phyloP scores from a whole-genome alignment of 2,113 vertebrate species.

The Pollachius pollachius region DNA sequence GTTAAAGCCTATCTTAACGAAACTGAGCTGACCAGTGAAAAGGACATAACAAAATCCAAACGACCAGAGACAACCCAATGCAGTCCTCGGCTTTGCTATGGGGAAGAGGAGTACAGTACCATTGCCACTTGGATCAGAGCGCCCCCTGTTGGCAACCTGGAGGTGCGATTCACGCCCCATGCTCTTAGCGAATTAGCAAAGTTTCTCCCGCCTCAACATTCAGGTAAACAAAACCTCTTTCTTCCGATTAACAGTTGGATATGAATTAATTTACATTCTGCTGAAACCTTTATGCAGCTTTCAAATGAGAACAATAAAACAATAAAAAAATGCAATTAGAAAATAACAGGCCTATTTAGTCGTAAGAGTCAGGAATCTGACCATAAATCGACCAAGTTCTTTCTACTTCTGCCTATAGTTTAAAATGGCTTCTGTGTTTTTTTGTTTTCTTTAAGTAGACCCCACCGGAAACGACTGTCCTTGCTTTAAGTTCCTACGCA shows the following conservation, averaged over 20 bases:
- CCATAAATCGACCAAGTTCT: too few relatives aligned
- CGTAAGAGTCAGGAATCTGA: too few relatives aligned
- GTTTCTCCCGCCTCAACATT: constrained; percentile 62
- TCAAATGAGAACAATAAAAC: too few relatives aligned
- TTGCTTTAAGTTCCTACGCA: constrained; percentile 76
- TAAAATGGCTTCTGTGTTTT: too few relatives aligned
- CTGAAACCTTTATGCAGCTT: too few relatives aligned
- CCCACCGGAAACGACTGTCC: constrained; percentile 37
- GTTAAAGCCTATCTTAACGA: constrained; percentile 53
- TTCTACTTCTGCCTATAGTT: too few relatives aligned
- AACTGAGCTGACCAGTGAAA: not conserved
- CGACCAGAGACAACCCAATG: not conserved
- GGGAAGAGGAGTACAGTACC: constrained; percentile 52
- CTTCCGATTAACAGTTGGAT: too few relatives aligned
- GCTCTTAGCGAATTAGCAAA: constrained; percentile 75
- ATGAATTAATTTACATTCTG: too few relatives aligned
- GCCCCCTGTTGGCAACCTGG: constrained; percentile 71
- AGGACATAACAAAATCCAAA: not conserved
- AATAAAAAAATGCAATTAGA: not conserved
- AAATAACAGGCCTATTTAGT: too few relatives aligned
- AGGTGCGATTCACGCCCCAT: constrained; percentile 81
- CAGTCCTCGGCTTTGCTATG: constrained; percentile 30
- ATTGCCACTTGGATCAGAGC: constrained; percentile 81
- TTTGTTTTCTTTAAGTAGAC: constrained; percentile 31
- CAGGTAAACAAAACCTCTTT: constrained; percentile 50